These are phyloP conservation scores for Dicerorhinus sumatrensis DNA, from an alignment of 2,113 vertebrate species.

Conservation along the genomic window DNA sequence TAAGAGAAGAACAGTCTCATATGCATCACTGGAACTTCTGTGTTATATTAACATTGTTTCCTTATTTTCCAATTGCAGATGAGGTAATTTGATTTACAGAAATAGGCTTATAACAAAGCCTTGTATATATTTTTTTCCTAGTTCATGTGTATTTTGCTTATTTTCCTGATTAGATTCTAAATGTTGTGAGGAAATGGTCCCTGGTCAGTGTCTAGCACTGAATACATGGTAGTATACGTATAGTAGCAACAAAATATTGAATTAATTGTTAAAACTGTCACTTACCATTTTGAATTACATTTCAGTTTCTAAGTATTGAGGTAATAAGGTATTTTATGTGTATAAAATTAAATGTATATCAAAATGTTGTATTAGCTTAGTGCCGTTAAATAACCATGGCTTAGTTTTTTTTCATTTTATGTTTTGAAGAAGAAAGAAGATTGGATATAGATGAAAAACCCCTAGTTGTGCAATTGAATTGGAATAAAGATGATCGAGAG, in stretches of 20 bases:
- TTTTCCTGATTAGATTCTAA: neutral
- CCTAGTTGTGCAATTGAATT: constrained; percentile 98
- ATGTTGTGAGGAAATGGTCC: neutral
- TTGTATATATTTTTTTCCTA: accelerated
- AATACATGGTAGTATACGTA: accelerated
- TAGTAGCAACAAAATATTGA: neutral
- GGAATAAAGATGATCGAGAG: constrained; percentile 99
- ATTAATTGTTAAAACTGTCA: accelerated
- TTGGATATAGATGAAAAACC: constrained; percentile 98
- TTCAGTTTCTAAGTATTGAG: too few species aligned
- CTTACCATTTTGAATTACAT: neutral
- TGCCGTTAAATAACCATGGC: constrained; percentile 63
- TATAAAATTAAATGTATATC: accelerated
- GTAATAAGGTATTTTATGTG: neutral
- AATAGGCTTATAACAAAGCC: too few species aligned
- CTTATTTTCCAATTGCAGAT: neutral
- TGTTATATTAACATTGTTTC: neutral
- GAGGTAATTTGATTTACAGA: neutral
- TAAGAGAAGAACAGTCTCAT: neutral
- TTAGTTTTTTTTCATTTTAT: constrained; percentile 67
- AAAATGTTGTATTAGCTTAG: neutral
- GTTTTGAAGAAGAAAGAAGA: constrained; percentile 98
- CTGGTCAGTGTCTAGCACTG: too few species aligned
- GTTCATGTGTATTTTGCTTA: accelerated
- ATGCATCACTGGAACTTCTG: accelerated